phyloP scores from a whole-genome alignment of 2,797 vertebrate species.

The Notoglanidium macrostoma region DNA sequence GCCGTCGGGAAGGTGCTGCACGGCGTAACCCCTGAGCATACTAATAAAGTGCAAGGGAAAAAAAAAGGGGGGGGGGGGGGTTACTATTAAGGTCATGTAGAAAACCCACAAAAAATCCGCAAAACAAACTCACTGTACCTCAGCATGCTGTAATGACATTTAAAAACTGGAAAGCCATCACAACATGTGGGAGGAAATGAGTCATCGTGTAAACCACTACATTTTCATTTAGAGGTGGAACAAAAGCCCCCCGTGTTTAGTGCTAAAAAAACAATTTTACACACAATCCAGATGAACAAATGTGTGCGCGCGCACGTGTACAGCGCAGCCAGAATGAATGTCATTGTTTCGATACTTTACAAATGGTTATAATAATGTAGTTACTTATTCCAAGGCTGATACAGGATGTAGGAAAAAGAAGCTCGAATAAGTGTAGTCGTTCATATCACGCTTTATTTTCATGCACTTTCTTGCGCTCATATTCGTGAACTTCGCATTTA shows the following conservation, averaged over 20 bases:
- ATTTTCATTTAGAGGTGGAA: slow-evolving; percentile 26
- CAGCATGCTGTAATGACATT: slow-evolving; percentile 36
- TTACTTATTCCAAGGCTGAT: background rate
- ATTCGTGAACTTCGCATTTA: background rate
- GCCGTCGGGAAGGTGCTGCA: slow-evolving; percentile 93
- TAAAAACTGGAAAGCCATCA: background rate
- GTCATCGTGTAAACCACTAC: slow-evolving; percentile 27
- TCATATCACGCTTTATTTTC: background rate
- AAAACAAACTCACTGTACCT: slow-evolving; percentile 9
- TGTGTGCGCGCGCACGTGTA: no score
- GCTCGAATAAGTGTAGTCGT: background rate
- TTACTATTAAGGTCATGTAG: background rate
- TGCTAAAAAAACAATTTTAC: background rate
- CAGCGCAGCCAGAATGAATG: background rate
- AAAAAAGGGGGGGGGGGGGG: background rate
- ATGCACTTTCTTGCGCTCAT: background rate
- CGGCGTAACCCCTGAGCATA: slow-evolving; percentile 86
- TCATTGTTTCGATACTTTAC: no score
- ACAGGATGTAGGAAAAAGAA: background rate
- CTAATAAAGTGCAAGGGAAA: slow-evolving; percentile 62
- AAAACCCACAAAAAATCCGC: background rate
- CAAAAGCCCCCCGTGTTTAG: background rate
- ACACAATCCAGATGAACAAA: background rate
- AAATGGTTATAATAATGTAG: no score
- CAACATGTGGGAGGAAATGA: slow-evolving; percentile 24